Conservation (phyloP, 2,113 vertebrate species). For the Pitta sordida region DNA sequence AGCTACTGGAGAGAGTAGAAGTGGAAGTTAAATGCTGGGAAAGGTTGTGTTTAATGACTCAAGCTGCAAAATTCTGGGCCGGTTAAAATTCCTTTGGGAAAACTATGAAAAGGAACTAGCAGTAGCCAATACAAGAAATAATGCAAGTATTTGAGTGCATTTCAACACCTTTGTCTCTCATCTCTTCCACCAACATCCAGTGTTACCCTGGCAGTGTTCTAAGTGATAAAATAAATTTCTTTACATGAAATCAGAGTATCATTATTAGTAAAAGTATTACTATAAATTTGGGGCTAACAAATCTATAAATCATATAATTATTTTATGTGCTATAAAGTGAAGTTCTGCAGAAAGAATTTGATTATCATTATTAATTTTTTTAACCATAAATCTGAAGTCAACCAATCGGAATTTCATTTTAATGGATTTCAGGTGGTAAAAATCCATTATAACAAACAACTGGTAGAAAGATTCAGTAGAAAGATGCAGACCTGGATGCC, state of each 20-base stretch:
- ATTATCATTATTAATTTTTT: slow-evolving; percentile 11
- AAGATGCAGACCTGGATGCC: not conserved
- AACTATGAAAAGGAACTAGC: not conserved
- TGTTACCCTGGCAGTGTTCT: not conserved
- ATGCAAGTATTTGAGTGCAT: not conserved
- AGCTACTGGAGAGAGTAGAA: not conserved
- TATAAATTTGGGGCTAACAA: not conserved
- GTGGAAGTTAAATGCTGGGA: not conserved
- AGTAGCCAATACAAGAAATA: not conserved
- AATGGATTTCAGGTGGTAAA: not conserved
- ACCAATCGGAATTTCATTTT: not conserved
- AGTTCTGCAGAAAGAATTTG: not conserved
- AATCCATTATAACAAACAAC: not conserved
- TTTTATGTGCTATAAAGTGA: not conserved
- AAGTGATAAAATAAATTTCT: not conserved
- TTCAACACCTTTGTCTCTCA: not conserved
- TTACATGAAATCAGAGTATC: not conserved
- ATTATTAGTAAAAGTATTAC: not conserved
- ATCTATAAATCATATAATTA: not conserved
- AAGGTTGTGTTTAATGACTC: not conserved
- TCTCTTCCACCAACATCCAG: not conserved
- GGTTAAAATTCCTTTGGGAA: not conserved
- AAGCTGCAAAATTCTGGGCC: not conserved
- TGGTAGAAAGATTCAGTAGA: not conserved
- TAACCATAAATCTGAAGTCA: not conserved